Evolutionary conservation across 2,888 invertebrate genomes (phyloP), one percentile per base, ranked within the genome.

Genomic region (Drosophila picticornis): DNA sequence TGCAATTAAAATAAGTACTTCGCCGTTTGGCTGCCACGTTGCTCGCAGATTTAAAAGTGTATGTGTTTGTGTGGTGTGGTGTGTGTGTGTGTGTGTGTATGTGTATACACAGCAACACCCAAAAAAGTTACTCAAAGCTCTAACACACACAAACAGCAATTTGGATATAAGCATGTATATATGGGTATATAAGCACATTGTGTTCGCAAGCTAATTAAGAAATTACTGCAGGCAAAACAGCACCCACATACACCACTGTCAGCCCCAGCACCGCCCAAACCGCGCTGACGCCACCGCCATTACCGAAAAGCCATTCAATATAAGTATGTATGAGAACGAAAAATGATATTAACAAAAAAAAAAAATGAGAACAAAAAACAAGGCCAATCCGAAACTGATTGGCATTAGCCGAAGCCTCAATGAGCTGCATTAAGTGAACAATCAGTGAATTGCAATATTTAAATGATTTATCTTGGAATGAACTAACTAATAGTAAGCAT

Each of bases 191-290:
- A 84, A 84, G 89, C 77, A 80, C 84, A 87, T 87, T 87, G 87
- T 90, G 75, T 78, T 84, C 64, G 72, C 77, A 90, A 91, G 91
- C 91, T 91, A 91, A 91, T 91, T 91, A 91, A 91, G 91, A 91
- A 90, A 91, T 92, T 84, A 88, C 91, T 91, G 88, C 89, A 89
- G 91, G 91, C 92, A 83, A 81, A 80, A 81, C 80, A 80, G 78
- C 78, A 72, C 82, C 72, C 73, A 56, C 25, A n/a, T 29, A 16
- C 22, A 29, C 56, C 76, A 51, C 19, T n/a, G 19, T 1, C 29
- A 27, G 46, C 56, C 27, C 40, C 31, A 48, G 31, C 51, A 51
- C 27, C 50, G 4, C 46, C 27, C 66, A 40, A 61, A 52, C 64
- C 61, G 59, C 29, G 32, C 46, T 55, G 58, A 61, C 71, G 64